Conservation (phyloP, 2,797 vertebrate species). For the Schizothorax lantsangensis region DNA sequence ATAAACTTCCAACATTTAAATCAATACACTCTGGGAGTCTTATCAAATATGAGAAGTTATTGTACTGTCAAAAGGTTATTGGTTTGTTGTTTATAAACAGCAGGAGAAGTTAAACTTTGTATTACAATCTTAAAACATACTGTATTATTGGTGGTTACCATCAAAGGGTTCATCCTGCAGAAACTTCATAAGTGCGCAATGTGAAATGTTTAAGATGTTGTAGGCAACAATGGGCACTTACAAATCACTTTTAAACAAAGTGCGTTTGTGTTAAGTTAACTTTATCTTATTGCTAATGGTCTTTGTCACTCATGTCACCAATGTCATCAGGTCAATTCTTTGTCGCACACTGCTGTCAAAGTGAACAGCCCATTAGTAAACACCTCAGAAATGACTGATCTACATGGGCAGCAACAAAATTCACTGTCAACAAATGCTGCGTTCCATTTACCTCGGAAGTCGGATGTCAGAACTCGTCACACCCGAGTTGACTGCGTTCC, state of each 20-base stretch:
- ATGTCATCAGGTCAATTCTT: neutral
- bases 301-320: neutral
- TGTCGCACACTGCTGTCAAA: neutral
- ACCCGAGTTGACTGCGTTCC: neutral
- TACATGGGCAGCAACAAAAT: neutral
- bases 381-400: neutral
- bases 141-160: neutral
- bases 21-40: slow-evolving; percentile 8
- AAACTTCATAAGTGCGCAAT: neutral
- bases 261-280: neutral
- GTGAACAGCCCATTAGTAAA: neutral
- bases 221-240: neutral
- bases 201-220: neutral
- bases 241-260: neutral
- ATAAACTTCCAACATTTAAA: neutral
- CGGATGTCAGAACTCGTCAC: neutral
- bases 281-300: neutral
- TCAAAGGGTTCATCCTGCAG: neutral
- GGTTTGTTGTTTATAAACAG: neutral
- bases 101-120: slow-evolving; percentile 5
- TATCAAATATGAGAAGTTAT: neutral
- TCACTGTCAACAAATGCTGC: neutral
- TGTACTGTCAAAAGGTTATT: neutral
- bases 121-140: neutral
- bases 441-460: neutral